Evolutionary conservation across 2,113 vertebrate genomes (phyloP).

Genomic region (Zosterops borbonicus): DNA sequence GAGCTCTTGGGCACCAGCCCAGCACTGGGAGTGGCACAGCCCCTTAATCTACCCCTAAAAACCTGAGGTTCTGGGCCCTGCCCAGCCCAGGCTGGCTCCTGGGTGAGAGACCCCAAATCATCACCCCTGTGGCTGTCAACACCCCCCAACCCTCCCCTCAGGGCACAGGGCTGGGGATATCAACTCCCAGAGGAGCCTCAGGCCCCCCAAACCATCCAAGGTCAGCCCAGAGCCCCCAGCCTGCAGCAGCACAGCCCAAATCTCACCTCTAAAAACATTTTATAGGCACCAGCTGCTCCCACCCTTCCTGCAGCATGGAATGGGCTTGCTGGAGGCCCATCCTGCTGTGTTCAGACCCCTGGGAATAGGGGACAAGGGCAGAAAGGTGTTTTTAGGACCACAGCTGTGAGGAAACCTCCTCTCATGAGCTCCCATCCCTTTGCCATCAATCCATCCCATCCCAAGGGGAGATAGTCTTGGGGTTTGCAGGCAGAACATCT

Average conservation of each 20-base stretch:
- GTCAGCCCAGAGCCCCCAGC: neutral
- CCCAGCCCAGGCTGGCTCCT: neutral
- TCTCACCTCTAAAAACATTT: neutral
- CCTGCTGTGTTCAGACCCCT: accelerated
- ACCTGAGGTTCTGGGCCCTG: accelerated
- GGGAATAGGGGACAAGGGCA: neutral
- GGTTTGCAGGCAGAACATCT: neutral
- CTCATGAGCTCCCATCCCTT: neutral
- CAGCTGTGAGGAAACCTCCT: neutral
- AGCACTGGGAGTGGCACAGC: too few species aligned
- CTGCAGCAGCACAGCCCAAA: neutral
- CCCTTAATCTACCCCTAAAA: neutral
- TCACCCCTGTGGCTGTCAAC: neutral
- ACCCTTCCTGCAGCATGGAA: accelerated
- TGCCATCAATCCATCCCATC: neutral
- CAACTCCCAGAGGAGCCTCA: neutral
- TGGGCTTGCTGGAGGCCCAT: neutral
- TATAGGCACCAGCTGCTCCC: neutral
- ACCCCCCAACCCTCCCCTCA: neutral
- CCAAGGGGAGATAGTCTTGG: neutral
- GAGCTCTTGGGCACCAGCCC: neutral
- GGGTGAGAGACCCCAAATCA: neutral
- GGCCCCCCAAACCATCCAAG: accelerated
- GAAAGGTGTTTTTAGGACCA: neutral
- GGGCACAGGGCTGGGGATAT: accelerated